phyloP scores from a whole-genome alignment of 1,140 invertebrate genomes.

The Lepidurus arcticus region DNA sequence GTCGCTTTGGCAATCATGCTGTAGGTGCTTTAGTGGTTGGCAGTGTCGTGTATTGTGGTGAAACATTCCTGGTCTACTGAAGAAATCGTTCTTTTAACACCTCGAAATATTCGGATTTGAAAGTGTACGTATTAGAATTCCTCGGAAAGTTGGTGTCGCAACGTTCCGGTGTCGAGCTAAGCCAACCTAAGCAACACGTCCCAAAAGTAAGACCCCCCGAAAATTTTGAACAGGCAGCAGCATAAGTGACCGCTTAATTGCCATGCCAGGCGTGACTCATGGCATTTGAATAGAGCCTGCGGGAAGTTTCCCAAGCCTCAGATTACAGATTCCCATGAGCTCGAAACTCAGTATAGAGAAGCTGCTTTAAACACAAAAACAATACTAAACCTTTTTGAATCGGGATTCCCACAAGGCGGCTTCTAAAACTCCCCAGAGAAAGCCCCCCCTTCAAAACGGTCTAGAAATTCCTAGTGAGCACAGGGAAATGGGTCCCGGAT shows the following conservation, averaged over 20 bases:
- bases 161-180: no score
- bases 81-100: neutral
- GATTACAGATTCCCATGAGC: no score
- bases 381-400: no score
- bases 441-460: neutral
- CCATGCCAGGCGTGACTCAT: conserved; percentile 12
- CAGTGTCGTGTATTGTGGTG: neutral
- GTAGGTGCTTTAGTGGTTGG: neutral
- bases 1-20: conserved; percentile 15
- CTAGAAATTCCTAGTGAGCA: neutral
- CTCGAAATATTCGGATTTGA: no score
- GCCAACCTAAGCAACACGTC: neutral
- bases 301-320: no score
- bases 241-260: conserved; percentile 11
- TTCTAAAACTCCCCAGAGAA: no score
- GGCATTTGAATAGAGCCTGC: neutral
- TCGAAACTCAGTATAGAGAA: no score
- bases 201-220: neutral
- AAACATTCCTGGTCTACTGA: neutral
- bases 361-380: no score
- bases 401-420: no score
- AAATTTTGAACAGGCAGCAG: neutral
- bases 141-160: no score
- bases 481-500: neutral
- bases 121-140: no score